Percentiles rank a stretch among this genome's conserved stretches.
Evolutionary conservation across 2,888 invertebrate species (phyloP).

Genomic region (Asteroscopus sphinx): DNA sequence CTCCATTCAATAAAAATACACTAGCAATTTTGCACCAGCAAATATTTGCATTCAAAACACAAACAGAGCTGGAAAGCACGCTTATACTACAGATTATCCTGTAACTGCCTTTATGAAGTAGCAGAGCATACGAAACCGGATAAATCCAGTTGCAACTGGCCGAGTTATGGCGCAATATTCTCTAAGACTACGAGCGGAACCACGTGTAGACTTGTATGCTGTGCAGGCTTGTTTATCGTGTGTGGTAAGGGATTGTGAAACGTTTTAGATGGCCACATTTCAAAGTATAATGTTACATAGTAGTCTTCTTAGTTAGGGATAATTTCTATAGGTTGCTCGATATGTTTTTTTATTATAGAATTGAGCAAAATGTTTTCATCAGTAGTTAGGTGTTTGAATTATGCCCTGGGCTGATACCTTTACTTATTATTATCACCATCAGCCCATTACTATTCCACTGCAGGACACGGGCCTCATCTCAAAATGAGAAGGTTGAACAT

Average conservation of each 20-base stretch:
- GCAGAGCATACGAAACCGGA: conserved; percentile 50
- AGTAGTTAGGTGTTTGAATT: too few species aligned
- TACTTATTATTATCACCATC: too few species aligned
- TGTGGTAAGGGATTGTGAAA: conserved; percentile 42
- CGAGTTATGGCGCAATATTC: conserved; percentile 59
- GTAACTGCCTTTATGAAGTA: conserved; percentile 64
- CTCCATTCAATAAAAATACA: conserved; percentile 16
- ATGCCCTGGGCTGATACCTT: too few species aligned
- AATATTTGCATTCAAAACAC: conserved; percentile 47
- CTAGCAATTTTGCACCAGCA: conserved; percentile 27
- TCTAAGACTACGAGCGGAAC: conserved; percentile 39
- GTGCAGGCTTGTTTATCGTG: conserved; percentile 41
- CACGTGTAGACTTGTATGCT: conserved; percentile 35
- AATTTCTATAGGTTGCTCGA: too few species aligned
- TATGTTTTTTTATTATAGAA: too few species aligned
- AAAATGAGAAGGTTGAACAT: too few species aligned
- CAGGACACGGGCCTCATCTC: too few species aligned
- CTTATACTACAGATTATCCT: conserved; percentile 53
- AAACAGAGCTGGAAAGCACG: conserved; percentile 40
- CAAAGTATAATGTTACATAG: conserved; percentile 19
- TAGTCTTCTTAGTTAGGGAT: too few species aligned
- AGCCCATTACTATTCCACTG: too few species aligned
- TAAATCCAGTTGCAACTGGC: conserved; percentile 50
- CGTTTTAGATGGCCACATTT: conserved; percentile 36
- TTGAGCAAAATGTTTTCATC: too few species aligned